Evolutionary conservation across 2,113 vertebrate genomes (phyloP).

Genomic region (Brachionichthys hirsutus): DNA sequence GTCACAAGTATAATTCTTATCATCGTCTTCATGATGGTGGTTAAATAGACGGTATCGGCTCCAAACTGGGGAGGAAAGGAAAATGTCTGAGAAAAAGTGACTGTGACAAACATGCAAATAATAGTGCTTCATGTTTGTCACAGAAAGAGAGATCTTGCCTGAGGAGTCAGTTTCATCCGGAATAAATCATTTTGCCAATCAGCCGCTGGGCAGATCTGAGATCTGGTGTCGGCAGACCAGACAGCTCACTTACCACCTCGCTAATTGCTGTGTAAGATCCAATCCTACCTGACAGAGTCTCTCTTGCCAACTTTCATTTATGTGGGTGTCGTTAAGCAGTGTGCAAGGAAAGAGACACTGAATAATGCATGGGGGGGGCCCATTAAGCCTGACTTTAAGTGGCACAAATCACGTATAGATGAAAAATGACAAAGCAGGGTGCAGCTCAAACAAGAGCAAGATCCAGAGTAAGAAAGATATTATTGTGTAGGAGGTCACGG

Average conservation of each 20-base stretch:
- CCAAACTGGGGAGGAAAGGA: conserved; percentile 25
- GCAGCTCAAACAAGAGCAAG: conserved; percentile 12
- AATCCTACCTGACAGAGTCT: conserved; percentile 58
- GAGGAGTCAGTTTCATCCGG: conserved; percentile 28
- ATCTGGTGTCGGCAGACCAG: conserved; percentile 47
- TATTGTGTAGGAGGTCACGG: no score
- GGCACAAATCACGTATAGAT: conserved; percentile 38
- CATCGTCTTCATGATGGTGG: conserved; percentile 56
- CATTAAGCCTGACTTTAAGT: conserved; percentile 49
- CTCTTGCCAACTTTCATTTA: conserved; percentile 59
- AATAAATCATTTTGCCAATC: conserved; percentile 47
- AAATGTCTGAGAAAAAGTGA: conserved; percentile 32
- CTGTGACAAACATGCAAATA: conserved; percentile 8
- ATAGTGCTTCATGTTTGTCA: conserved; percentile 17
- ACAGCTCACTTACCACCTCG: conserved; percentile 61
- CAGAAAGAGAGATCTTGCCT: conserved; percentile 11
- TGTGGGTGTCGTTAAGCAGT: conserved; percentile 37
- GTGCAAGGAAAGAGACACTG: conserved; percentile 55
- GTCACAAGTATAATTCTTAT: conserved; percentile 58
- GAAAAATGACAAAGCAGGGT: conserved; percentile 48
- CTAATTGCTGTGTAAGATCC: conserved; percentile 66
- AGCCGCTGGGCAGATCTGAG: conserved; percentile 37
- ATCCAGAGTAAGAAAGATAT: conserved; percentile 30
- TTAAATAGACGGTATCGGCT: conserved; percentile 56
- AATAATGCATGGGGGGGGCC: conserved; percentile 63